phyloP scores from a whole-genome alignment of 2,888 invertebrate genomes.

The Torymus texanus region DNA sequence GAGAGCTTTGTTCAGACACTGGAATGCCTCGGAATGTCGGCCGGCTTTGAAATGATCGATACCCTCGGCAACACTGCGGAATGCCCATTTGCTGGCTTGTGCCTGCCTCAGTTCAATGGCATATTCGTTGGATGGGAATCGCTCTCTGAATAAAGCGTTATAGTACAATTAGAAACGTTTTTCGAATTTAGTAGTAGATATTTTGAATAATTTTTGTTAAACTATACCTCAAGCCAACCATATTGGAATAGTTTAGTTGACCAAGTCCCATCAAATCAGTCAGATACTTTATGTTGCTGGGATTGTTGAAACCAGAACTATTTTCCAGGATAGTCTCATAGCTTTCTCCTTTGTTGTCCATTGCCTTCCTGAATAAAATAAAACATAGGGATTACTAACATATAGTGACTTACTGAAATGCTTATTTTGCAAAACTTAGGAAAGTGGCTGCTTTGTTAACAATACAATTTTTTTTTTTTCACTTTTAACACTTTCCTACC shows the following conservation, averaged over 20 bases:
- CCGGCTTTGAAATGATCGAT: constrained; percentile 96
- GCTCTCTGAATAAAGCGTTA: constrained; percentile 76
- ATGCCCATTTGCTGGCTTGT: constrained; percentile 96
- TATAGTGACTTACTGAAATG: constrained; percentile 21
- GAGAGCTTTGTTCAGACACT: constrained; percentile 93
- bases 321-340: constrained; percentile 89
- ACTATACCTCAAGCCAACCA: constrained; percentile 82
- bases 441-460: constrained; percentile 71
- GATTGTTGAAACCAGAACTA: constrained; percentile 92
- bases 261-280: constrained; percentile 85
- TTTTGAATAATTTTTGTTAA: neutral
- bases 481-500: constrained; percentile 31
- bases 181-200: neutral
- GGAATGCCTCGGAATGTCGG: constrained; percentile 94
- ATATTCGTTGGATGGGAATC: constrained; percentile 88
- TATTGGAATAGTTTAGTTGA: constrained; percentile 82
- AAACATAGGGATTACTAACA: constrained; percentile 16
- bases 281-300: constrained; percentile 90
- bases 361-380: constrained; percentile 80
- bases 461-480: constrained; percentile 38
- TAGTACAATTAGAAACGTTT: too few species aligned
- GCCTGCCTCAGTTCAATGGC: constrained; percentile 89
- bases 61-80: constrained; percentile 94
- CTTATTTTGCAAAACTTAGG: constrained; percentile 60
- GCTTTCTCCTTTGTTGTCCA: constrained; percentile 86